Evolutionary conservation across 2,797 vertebrate genomes (phyloP), one percentile per base, ranked within the genome.

Genomic region (Heliangelus exortis): DNA sequence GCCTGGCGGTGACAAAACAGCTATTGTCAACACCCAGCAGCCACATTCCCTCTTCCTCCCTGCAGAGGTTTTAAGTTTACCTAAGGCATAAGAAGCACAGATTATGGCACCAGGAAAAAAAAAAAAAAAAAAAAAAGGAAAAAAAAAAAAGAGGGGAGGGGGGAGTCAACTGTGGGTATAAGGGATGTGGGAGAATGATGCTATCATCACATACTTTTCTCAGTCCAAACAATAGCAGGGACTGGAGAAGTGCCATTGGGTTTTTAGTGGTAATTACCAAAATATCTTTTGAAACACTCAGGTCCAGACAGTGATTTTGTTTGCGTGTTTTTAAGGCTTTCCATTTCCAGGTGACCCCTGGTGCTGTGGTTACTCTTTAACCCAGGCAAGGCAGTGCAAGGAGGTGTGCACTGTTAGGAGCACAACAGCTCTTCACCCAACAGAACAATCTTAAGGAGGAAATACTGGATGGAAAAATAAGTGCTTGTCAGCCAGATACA

Each of bases 1-100:
- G 98, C 98, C 98, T 97, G 96, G 97, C 95, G 95, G 98, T 98
- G 98, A 99, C 98, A 99, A 98, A 99, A 99, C 98, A 97, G 95
- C 98, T 97, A 98, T 99, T 99, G 98, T 99, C 97, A 97, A 97
- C 45, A 81, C 94, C 96, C 91, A 94, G 97, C 96, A 96, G 96
- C 96, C 93, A 90, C 95, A 90, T 66, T 96, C 96, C 89, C 91
- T 96, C 96, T 97, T 97, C 96, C 90, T 98, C 97, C 97, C 97
- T 9, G 89, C 97, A 62, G 91, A 97, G 95, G 92, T 95, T 96
- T 97, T 91, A 96, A 96, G 97, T 98, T 98, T 97, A 97, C 97
- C 97, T 97, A 97, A 79, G 87, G 97, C 94, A 95, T 92, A 82
- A 96, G 96, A 92, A 91, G 61, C 55, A 79, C 63, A 72, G 80